Base-by-base conservation (phyloP, 2,797 vertebrate species). In the Muscicapa comitata region DNA sequence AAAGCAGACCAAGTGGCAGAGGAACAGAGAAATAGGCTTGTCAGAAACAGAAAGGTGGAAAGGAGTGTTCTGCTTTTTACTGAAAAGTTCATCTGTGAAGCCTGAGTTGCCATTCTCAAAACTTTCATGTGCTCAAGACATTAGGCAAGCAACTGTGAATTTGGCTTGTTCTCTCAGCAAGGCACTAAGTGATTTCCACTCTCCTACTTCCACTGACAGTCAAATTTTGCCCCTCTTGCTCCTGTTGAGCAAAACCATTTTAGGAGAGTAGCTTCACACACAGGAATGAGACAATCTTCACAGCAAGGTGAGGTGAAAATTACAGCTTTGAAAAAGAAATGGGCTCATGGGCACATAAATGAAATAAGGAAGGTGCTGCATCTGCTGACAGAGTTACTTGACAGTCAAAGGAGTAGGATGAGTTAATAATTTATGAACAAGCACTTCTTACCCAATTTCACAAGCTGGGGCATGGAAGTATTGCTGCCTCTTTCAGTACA, bases 401-500 rank as follows among this genome's bases (percentile, higher is more conserved):
- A 20, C 4, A 66, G 58, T n/a, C 33, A 76, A 76, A 85, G 3
- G 23, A 85, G 51, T 35, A 33, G n/a, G 42, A 13, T 5, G 25
- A 68, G 25, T 54, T 19, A 33, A 20, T 15, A 33, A 47, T 17
- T 71, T 38, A 68, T 28, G 11, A 65, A n/a, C 9, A 33, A 61
- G 19, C 31, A 17, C 9, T 43, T 86, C 99, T 98, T 96, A 99
- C 99, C 99, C 90, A 99, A 96, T 96, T 99, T 99, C 95, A 99
- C 98, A 91, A 99, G 98, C 54, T 96, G 98, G 3, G 98, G 98
- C n/a, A 81, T 58, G 26, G 99, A 99, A 8, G 98, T 98, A 93
- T 99, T 99, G 71, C 98, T 98, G 96, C 98, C 98, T 73, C 98
- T 98, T 53, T 99, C 99, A 0, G 99, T 99, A 80, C 98, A 99